phyloP scores from a whole-genome alignment of 2,888 invertebrate genomes.

The Papilio demoleus region DNA sequence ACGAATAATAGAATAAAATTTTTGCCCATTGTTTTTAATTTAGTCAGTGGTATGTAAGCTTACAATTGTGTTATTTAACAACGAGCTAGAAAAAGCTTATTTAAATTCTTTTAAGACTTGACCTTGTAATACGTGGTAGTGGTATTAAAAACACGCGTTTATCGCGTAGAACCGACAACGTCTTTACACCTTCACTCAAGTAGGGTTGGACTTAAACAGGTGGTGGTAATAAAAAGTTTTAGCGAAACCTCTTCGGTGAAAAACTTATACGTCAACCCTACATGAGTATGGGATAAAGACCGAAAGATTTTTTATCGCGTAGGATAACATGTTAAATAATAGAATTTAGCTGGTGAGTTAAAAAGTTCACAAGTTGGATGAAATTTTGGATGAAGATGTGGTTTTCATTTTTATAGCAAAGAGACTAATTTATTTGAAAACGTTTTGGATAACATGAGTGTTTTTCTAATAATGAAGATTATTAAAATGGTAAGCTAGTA shows the following conservation, averaged over 20 bases:
- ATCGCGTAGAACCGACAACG: neutral
- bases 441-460: neutral
- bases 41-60: neutral
- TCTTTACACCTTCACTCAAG: too few relatives aligned
- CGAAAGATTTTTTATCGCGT: neutral
- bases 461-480: neutral
- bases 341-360: too few relatives aligned
- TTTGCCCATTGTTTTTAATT: conserved; percentile 11
- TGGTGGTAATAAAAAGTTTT: too few relatives aligned
- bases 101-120: conserved; percentile 3
- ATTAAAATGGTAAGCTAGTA: neutral
- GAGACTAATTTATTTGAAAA: too few relatives aligned
- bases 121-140: neutral
- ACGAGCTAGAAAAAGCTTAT: conserved; percentile 7
- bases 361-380: too few relatives aligned
- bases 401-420: too few relatives aligned
- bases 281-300: too few relatives aligned
- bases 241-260: neutral
- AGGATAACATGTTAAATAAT: too few relatives aligned
- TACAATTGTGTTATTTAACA: conserved; percentile 12
- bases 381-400: too few relatives aligned
- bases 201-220: too few relatives aligned
- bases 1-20: conserved; percentile 1
- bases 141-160: neutral
- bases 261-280: too few relatives aligned